phyloP scores from a whole-genome alignment of 37 sponge, comb jelly and placozoan genomes.

The Ianthella basta region DNA sequence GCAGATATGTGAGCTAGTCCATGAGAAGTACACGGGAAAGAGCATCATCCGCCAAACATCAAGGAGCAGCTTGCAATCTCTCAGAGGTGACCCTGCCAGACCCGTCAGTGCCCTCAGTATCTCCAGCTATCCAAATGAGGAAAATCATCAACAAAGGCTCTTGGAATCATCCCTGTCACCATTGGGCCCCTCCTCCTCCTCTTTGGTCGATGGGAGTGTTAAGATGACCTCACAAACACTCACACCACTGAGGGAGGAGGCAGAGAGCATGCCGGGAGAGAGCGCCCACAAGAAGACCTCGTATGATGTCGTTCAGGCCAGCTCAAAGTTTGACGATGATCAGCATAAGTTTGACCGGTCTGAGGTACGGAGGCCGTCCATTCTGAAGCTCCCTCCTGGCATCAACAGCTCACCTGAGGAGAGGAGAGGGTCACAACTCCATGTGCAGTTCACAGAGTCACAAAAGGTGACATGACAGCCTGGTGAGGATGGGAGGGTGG shows the following conservation, averaged over 20 bases:
- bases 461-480: no score
- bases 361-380: conserved; percentile 1
- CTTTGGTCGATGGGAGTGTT: no score
- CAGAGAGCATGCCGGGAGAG: no score
- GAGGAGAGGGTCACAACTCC: neutral
- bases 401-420: neutral
- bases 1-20: neutral
- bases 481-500: no score
- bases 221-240: no score
- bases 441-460: conserved; percentile 8
- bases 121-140: neutral
- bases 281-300: no score
- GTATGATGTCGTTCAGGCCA: no score
- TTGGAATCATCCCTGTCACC: no score
- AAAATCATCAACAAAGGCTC: neutral
- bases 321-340: no score
- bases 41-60: neutral
- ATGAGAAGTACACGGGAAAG: neutral
- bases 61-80: neutral
- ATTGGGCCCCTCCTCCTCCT: no score
- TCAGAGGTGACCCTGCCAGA: neutral
- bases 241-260: no score
- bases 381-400: neutral
- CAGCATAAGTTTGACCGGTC: no score
- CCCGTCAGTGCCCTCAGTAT: neutral